Base-by-base conservation (phyloP, 2,888 invertebrate species). In the Ormyrus thymus region DNA sequence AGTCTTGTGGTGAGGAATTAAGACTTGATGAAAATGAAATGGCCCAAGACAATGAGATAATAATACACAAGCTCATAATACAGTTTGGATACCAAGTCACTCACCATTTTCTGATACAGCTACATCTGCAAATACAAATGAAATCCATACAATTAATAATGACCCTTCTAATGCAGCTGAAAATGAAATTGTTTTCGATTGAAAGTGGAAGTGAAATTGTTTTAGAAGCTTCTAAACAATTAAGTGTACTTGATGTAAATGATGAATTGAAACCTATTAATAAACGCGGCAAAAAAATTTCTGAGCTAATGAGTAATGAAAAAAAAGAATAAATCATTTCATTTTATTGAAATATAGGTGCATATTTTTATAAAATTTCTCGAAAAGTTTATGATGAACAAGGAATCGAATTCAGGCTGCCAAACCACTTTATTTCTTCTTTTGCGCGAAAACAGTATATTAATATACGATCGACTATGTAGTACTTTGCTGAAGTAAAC, bases 261-360 rank as follows among this genome's bases (percentile, higher is more conserved):
- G 29, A 2, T 29, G 29, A 29, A 29, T 29, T 29, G 29, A 29
- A 79, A 72, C 72, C 72, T 58, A 71, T 72, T 68, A 45, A 61
- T 48, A 76, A 71, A 72, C 83, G 77, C 10, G 82, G 84, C 43
- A 81, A 78, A 8, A 83, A 82, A 81, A 83, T 88, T 15, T 85
- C 87, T 1, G 86, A 87, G 71, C 81, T 88, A 11, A 88, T 88
- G 13, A 87, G 83, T 46, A 82, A 84, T 0, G 85, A 88, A 70
- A 86, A 88, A 13, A 88, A 87, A 69, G 69, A 79, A 53, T 74
- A 80, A 0, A 87, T 88, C 29, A 29, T 29, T 29, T 29, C 0
- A 29, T 29, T 29, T 29, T 29, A 29, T 29, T 29, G 29, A 29
- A 29, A 29, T 29, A 29, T 29, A 29, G 3, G 4, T 29, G 29